Conservation (phyloP, 2,113 vertebrate species). For the Neogale vison region DNA sequence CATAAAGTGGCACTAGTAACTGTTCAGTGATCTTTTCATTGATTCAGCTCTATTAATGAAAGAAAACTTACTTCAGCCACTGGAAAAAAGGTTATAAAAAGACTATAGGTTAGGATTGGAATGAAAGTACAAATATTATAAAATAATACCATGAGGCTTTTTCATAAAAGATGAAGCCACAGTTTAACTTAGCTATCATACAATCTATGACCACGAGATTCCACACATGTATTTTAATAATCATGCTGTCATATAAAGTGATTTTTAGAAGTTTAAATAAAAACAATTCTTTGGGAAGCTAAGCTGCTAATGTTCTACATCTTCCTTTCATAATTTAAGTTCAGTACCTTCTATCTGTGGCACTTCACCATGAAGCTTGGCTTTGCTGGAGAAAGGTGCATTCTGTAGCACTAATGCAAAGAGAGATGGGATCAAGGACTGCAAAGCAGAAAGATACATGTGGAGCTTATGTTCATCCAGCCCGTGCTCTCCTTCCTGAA, state of each 20-base stretch:
- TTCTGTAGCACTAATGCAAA: conserved; percentile 96
- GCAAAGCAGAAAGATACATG: conserved; percentile 94
- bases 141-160: background rate
- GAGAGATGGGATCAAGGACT: conserved; percentile 96
- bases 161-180: background rate
- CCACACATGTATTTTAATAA: background rate
- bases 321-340: background rate
- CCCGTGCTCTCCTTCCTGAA: conserved; percentile 95
- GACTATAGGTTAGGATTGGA: background rate
- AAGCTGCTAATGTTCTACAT: background rate
- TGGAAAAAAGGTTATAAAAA: background rate
- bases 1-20: conserved; percentile 15
- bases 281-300: background rate
- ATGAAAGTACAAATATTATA: background rate
- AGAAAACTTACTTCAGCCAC: conserved; percentile 40
- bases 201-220: background rate
- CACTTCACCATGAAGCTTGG: conserved; percentile 92
- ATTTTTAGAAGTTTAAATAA: conserved; percentile 3
- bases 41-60: conserved; percentile 53
- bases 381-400: conserved; percentile 95
- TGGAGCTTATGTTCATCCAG: conserved; percentile 98
- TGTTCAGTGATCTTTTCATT: conserved; percentile 2
- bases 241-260: background rate
- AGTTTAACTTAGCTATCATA: background rate
- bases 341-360: conserved; percentile 94